Evolutionary conservation across 2,888 invertebrate genomes (phyloP), one percentile per base, ranked within the genome.

Genomic region (Lissonota sp.): DNA sequence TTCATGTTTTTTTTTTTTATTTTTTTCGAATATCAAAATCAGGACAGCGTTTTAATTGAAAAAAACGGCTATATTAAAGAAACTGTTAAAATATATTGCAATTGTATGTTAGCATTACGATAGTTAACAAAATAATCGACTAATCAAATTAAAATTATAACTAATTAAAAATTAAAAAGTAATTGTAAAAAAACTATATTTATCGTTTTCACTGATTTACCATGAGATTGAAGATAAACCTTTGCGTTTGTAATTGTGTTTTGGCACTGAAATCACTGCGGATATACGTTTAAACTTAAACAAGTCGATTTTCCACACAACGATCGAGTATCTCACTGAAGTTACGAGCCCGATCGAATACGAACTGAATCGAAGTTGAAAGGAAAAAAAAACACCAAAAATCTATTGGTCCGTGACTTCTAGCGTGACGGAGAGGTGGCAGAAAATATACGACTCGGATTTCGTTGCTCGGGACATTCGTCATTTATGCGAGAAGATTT

Each of bases 401-500:
- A 62, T 37, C 57, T 75, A 67, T 67, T 60, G 40, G 14, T 16
- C 7, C 40, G n/a, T 67, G 81, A 8, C 12, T 37, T 16, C n/a
- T 39, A 39, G 60, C 14, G 49, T n/a, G 14, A 12, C 26, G 26
- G 75, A 44, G 40, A 26, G 57, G 58, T 49, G 44, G 60, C 49
- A 14, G 44, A 16, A 53, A 37, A 40, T 40, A 10, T 53, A 42
- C 44, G 60, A 42, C 26, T 62, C 71, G 62, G 57, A 12, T 46
- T 53, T 69, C 64, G 57, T 73, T 64, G 70, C 39, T 57, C 63
- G 71, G 49, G 71, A 77, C 78, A 75, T 75, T 74, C 81, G 81
- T 78, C 81, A 82, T 71, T 74, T 81, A 64, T 51, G 10, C 42
- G 42, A 42, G 42, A 57, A 71, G 55, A 79, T 79, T 79, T 79